These are phyloP conservation scores for Panthera uncia DNA, from an alignment of 2,113 vertebrate species.

Conservation along the genomic window DNA sequence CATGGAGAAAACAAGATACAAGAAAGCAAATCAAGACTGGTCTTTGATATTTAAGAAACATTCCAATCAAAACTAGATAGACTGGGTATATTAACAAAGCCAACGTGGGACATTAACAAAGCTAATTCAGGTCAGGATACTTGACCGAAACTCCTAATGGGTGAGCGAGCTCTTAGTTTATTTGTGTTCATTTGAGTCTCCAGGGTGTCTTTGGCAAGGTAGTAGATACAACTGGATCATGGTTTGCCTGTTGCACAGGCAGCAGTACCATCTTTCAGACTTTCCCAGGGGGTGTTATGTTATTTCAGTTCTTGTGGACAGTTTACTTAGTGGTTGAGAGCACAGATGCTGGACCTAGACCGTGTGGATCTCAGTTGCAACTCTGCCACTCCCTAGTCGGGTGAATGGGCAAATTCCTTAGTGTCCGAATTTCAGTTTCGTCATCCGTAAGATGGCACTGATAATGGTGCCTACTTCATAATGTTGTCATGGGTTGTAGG, in stretches of 20 bases:
- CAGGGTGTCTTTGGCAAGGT: not conserved
- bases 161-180: not conserved
- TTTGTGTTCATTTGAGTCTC: not conserved
- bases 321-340: not conserved
- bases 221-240: not conserved
- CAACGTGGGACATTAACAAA: not conserved
- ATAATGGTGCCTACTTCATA: not conserved
- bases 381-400: not conserved
- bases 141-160: not conserved
- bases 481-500: not conserved
- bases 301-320: not conserved
- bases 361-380: not conserved
- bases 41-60: conserved; percentile 27
- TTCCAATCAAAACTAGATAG: conserved; percentile 14
- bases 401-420: not conserved
- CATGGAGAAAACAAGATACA: conserved; percentile 43
- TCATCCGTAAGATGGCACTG: not conserved
- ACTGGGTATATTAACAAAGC: not conserved
- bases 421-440: not conserved
- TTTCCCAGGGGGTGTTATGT: not conserved
- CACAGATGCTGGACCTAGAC: not conserved
- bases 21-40: conserved; percentile 37
- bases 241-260: not conserved
- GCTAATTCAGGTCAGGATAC: not conserved
- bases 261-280: not conserved